These are phyloP conservation scores for Acanthopagrus latus DNA, from an alignment of 2,797 vertebrate genomes.

Conservation along the genomic window DNA sequence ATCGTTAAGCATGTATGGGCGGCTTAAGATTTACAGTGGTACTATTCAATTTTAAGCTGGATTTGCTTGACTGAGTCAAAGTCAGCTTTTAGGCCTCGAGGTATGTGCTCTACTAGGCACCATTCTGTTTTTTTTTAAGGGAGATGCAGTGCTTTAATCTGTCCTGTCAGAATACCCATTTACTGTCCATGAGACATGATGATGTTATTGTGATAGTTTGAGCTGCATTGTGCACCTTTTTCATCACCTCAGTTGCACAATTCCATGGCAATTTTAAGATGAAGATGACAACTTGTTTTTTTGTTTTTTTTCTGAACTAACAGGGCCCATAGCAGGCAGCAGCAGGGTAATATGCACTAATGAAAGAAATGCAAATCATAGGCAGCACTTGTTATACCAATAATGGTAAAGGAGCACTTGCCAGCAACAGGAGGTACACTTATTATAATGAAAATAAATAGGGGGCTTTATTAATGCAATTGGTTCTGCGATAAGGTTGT, in stretches of 20 bases:
- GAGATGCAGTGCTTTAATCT: too few relatives aligned
- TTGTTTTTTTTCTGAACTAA: neutral
- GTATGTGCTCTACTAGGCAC: too few relatives aligned
- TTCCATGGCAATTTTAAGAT: constrained; percentile 5
- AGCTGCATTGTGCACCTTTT: too few relatives aligned
- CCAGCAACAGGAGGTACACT: constrained; percentile 19
- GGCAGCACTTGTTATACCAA: neutral
- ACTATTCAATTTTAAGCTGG: too few relatives aligned
- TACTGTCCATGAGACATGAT: too few relatives aligned
- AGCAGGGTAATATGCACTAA: constrained; percentile 14
- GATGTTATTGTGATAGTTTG: too few relatives aligned
- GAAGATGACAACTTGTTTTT: neutral
- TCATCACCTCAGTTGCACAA: neutral
- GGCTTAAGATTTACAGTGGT: too few relatives aligned
- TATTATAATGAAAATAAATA: neutral
- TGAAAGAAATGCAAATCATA: constrained; percentile 36
- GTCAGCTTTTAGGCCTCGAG: too few relatives aligned
- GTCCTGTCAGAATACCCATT: too few relatives aligned
- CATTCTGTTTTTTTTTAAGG: too few relatives aligned
- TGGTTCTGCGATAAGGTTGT: neutral
- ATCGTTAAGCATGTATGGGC: too few relatives aligned
- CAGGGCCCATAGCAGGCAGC: constrained; percentile 14
- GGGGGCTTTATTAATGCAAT: neutral
- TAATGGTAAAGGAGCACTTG: constrained; percentile 13
- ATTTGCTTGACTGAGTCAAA: too few relatives aligned